Base-by-base conservation (phyloP, 2,888 invertebrate genomes). In the Lymantria dispar region DNA sequence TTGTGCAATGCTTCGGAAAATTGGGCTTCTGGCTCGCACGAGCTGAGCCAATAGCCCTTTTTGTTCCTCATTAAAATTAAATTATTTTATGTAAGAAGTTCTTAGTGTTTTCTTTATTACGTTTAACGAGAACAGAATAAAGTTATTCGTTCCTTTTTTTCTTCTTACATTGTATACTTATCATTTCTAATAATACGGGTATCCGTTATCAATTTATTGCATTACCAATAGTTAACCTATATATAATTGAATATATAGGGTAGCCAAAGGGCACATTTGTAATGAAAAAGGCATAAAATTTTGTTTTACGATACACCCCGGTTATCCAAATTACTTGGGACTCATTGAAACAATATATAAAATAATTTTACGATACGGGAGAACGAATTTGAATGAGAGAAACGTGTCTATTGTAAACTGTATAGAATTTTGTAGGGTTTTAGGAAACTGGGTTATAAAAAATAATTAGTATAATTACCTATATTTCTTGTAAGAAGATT, bases 281-380 rank as follows among this genome's bases (percentile, higher is more conserved):
- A 83, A 84, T 84, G 63, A 70, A 82, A 78, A 76, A 78, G 56
- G 60, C 77, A 83, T 83, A 83, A 83, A 76, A 64, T 56, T 75
- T 71, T 68, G 76, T 74, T 76, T 79, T 77, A 80, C 72, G 71
- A 68, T 69, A 62, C 70, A 70, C 70, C 69, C 67, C 63, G 63
- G 58, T 72, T 62, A 56, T 38, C 44, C 50, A 50, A 52, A 52
- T 55, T 44, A 45, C 45, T n/a, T n/a, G 48, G 42, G 9, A 33
- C 47, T 59, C 33, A 43, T 64, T 68, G 56, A 59, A 54, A 59
- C 57, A 68, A 64, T 65, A 39, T 42, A 50, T 50, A 39, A 54
- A 56, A 61, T 60, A 37, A 54, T 46, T 62, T 60, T 55, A 55
- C 55, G 58, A 64, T 61, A 46, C 48, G 54, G 48, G 54, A 45